phyloP scores from a whole-genome alignment of 2,888 invertebrate species.

The Anodontia alba region DNA sequence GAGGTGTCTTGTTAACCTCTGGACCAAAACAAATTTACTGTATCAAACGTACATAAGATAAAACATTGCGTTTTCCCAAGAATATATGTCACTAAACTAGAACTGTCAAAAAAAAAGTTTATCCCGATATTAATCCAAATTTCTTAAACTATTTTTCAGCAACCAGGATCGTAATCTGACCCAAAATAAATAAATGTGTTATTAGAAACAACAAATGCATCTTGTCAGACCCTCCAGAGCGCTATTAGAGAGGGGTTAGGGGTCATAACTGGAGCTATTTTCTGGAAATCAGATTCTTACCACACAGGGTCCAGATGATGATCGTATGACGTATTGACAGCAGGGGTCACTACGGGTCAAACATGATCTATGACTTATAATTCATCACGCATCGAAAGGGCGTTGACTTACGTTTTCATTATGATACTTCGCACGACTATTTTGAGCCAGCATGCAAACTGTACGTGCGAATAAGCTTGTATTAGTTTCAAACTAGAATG shows the following conservation, averaged over 20 bases:
- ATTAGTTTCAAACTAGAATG: too few species aligned
- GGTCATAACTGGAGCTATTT: not conserved
- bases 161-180: not conserved
- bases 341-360: slow-evolving; percentile 6
- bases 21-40: too few species aligned
- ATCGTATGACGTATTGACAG: slow-evolving; percentile 19
- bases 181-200: slow-evolving; percentile 6
- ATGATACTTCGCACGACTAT: not conserved
- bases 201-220: slow-evolving; percentile 11
- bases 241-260: slow-evolving; percentile 18
- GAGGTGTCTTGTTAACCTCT: too few species aligned
- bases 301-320: slow-evolving; percentile 13
- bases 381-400: slow-evolving; percentile 7
- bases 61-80: too few species aligned
- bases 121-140: slow-evolving; percentile 14
- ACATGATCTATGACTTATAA: not conserved
- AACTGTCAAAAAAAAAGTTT: slow-evolving; percentile 1
- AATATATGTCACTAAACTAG: slow-evolving; percentile 6
- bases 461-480: not conserved
- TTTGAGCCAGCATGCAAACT: not conserved
- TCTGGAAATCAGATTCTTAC: slow-evolving; percentile 9
- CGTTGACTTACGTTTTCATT: slow-evolving; percentile 7
- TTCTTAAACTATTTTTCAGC: slow-evolving; percentile 2
- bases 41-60: too few species aligned
- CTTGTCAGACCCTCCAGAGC: slow-evolving; percentile 11